Conservation (phyloP, 2,888 invertebrate genomes). For the Lycia hirtaria region DNA sequence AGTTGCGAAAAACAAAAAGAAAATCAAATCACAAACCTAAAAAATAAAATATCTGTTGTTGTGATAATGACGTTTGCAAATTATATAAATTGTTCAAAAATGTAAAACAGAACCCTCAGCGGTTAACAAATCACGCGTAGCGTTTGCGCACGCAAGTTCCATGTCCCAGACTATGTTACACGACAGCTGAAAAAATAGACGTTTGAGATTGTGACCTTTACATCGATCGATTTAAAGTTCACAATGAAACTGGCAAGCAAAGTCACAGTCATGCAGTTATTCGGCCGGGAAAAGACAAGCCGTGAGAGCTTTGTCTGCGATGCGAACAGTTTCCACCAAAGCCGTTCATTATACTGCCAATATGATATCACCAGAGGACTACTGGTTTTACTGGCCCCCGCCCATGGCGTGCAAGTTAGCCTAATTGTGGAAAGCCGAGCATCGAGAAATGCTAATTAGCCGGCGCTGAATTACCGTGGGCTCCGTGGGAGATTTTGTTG, state of each 20-base stretch:
- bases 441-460: conserved; percentile 76
- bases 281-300: conserved; percentile 39
- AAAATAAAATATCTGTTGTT: background rate
- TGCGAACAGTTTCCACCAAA: conserved; percentile 38
- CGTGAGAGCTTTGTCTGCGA: conserved; percentile 58
- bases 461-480: conserved; percentile 45
- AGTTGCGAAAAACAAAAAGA: background rate
- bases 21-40: background rate
- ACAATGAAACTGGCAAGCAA: background rate
- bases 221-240: background rate
- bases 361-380: conserved; percentile 63
- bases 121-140: conserved; percentile 50
- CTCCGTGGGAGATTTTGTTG: conserved; percentile 40
- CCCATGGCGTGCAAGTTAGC: conserved; percentile 70
- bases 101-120: conserved; percentile 33
- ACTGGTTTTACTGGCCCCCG: conserved; percentile 73
- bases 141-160: conserved; percentile 51
- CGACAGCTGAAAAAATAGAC: background rate
- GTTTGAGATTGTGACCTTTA: background rate
- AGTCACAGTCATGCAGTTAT: conserved; percentile 3
- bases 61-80: conserved; percentile 10
- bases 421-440: conserved; percentile 76
- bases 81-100: conserved; percentile 41
- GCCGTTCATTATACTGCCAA: conserved; percentile 73
- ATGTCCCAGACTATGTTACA: conserved; percentile 25